Evolutionary conservation across 1,140 invertebrate genomes (phyloP).

Genomic region (Drosophila sturtevanti): DNA sequence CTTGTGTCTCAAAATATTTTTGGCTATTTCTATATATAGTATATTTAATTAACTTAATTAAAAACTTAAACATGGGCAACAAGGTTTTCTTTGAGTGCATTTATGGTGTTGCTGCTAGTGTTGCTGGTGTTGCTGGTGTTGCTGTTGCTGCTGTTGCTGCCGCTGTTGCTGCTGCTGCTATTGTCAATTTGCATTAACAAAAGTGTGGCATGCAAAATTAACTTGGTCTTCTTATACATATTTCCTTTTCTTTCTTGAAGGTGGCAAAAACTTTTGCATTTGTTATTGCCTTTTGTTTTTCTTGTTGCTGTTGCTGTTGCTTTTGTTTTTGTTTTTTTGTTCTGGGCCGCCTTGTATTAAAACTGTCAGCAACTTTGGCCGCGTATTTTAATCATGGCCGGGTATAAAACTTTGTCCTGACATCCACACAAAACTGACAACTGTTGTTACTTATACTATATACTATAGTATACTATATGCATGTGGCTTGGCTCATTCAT

Average conservation of each 20-base stretch:
- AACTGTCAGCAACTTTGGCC: constrained; percentile 66
- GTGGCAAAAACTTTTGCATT: constrained; percentile 37
- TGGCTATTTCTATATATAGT: too few relatives aligned
- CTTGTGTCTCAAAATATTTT: too few relatives aligned
- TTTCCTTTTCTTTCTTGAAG: constrained; percentile 12
- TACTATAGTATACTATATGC: constrained; percentile 17
- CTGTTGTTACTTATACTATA: constrained; percentile 11
- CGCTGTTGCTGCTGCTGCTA: neutral
- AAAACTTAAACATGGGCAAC: too few relatives aligned
- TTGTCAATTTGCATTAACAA: constrained; percentile 48
- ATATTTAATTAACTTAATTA: too few relatives aligned
- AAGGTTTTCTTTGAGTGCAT: constrained; percentile 10
- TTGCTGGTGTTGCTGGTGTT: too few relatives aligned
- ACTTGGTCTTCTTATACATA: constrained; percentile 40
- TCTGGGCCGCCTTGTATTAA: constrained; percentile 49
- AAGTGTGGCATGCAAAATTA: constrained; percentile 44
- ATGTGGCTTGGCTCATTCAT: constrained; percentile 28
- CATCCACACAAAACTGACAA: constrained; percentile 12
- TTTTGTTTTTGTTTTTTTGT: neutral
- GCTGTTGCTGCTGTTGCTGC: neutral
- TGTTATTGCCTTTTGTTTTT: constrained; percentile 1
- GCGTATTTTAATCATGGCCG: constrained; percentile 62
- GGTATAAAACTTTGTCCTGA: constrained; percentile 36
- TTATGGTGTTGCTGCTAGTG: constrained; percentile 11
- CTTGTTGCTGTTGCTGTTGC: neutral